Evolutionary conservation across 1,140 invertebrate genomes (phyloP), one percentile per base, ranked within the genome.

Genomic region (Lepidurus couesii): DNA sequence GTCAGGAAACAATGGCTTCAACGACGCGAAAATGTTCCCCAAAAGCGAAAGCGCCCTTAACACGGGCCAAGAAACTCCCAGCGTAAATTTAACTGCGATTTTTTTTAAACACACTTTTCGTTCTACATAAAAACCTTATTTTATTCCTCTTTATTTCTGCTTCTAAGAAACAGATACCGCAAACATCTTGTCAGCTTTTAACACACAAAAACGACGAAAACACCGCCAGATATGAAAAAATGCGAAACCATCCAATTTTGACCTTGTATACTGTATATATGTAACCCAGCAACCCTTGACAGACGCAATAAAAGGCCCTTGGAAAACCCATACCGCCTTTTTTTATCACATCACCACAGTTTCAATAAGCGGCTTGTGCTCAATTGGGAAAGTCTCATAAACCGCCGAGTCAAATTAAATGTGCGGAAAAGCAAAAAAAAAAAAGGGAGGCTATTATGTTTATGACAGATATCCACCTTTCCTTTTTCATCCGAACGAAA

Each of bases 321-420:
- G 45, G 4, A 47, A 10, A 47, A 21, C 6, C 53, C 13, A 21
- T 65, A 65, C 16, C 21, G 53, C 53, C 53, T 65, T 65, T 65
- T 65, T 65, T 65, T 13, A 65, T 65, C 21, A 9, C 21, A 65
- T 65, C 53, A 21, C 53, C 53, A 7, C 53, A 65, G 53, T 65
- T 65, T 65, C 53, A 65, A 16, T 21, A 65, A 65, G 53, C 53
- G 53, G 53, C 53, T 65, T 65, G 53, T 65, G 53, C 53, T n/a
- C 53, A 65, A 65, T 65, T 65, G 53, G 53, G 53, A 65, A 65
- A 11, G 53, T 7, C 53, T 21, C 53, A 65, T 65, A 65, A 65
- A 65, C 53, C 53, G 34, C 53, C 21, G n/a, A 65, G 9, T 65
- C 53, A 65, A 65, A 65, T 65, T 65, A 65, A 65, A 65, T 21